Percentiles rank a stretch among this genome's conserved stretches.
These are phyloP conservation scores for Heterodera schachtii DNA, from an alignment of 1,140 invertebrate species.

Conservation along the genomic window DNA sequence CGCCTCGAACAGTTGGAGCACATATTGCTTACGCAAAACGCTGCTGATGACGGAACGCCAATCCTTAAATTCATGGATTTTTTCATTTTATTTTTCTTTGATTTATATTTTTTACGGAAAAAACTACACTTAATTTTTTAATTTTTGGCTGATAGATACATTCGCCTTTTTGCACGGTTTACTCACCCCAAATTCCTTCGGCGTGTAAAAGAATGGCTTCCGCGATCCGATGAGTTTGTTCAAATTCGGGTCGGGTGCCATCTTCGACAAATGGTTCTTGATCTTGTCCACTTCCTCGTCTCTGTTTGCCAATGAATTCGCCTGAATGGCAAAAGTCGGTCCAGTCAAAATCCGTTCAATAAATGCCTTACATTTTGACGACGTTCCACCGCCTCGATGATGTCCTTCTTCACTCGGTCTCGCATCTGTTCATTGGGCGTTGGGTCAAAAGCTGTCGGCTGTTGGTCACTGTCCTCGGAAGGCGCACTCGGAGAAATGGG, in stretches of 20 bases:
- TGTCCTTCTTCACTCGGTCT: slow-evolving; percentile 1
- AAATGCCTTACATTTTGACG: not conserved
- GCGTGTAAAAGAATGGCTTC: slow-evolving; percentile 24
- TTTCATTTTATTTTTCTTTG: not conserved
- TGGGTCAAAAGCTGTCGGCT: not conserved
- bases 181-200: slow-evolving; percentile 23
- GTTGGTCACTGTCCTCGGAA: not conserved
- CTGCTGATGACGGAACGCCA: slow-evolving; percentile 28
- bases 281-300: slow-evolving; percentile 7
- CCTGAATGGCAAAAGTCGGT: not conserved
- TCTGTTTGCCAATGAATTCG: not conserved
- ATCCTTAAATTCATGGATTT: slow-evolving; percentile 16
- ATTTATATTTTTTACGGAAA: too few relatives aligned
- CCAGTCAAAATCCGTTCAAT: not conserved
- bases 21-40: slow-evolving; percentile 16
- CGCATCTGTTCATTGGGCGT: not conserved
- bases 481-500: not conserved
- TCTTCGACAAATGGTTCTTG: slow-evolving; percentile 4
- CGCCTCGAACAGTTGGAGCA: slow-evolving; percentile 25
- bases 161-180: too few relatives aligned
- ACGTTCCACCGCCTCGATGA: not conserved
- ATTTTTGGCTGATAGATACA: too few relatives aligned
- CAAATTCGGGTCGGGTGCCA: slow-evolving; percentile 5
- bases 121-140: too few relatives aligned
- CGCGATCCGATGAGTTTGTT: slow-evolving; percentile 22